A percentile compares a stretch with the other conserved stretches of the same genome.
phyloP scores from a whole-genome alignment of 2,113 vertebrate species.

The Eulemur rufifrons region DNA sequence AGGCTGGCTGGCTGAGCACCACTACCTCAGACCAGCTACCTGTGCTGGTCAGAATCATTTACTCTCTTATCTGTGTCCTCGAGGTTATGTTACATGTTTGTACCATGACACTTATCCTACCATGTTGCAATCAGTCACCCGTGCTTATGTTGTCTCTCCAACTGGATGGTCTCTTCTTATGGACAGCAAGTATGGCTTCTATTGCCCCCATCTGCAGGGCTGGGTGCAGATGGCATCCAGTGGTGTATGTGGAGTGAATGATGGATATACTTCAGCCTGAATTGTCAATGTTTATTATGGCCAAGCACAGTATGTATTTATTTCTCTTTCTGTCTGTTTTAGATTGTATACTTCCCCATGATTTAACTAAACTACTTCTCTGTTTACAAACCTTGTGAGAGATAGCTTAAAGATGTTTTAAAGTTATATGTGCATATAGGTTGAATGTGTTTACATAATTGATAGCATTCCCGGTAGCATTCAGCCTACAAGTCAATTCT shows the following conservation, averaged over 20 bases:
- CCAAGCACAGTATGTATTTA: neutral
- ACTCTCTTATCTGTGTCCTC: neutral
- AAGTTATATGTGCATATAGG: neutral
- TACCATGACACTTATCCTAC: neutral
- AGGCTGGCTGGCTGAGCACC: neutral
- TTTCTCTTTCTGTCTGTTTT: conserved; percentile 36
- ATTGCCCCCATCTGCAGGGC: no score
- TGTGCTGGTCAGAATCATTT: neutral
- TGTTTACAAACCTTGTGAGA: conserved; percentile 15
- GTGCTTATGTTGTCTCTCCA: neutral
- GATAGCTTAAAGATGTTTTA: conserved; percentile 41
- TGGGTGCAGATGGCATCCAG: neutral
- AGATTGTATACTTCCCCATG: neutral
- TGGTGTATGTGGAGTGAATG: neutral
- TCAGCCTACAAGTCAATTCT: conserved; percentile 32
- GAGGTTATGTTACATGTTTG: neutral
- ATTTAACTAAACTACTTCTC: conserved; percentile 46
- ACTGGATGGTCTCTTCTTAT: neutral
- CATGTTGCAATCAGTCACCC: neutral
- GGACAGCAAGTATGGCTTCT: neutral
- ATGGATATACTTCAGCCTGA: neutral
- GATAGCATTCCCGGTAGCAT: neutral
- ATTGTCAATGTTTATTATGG: conserved; percentile 21
- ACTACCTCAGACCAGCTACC: neutral
- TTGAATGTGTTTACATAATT: neutral